Evolutionary conservation across 2,113 vertebrate genomes (phyloP).

Genomic region (Caracal caracal): DNA sequence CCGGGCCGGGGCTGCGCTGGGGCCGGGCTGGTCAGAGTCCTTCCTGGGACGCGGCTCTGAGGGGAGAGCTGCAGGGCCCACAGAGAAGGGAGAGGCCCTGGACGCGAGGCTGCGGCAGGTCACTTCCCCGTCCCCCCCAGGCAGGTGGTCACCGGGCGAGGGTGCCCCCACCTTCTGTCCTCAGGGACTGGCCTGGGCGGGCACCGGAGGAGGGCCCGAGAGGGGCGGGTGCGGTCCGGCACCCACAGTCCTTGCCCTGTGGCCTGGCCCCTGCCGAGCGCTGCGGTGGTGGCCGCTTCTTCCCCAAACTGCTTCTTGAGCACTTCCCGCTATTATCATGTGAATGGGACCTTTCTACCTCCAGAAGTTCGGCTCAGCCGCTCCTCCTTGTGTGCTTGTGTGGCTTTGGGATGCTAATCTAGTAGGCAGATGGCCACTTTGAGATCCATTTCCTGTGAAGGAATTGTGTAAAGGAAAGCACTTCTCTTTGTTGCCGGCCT

Average conservation of each 20-base stretch:
- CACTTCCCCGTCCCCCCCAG: too few relatives aligned
- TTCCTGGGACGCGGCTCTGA: too few relatives aligned
- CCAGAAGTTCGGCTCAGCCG: neutral
- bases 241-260: neutral
- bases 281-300: neutral
- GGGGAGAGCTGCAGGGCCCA: too few relatives aligned
- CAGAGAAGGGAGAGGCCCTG: too few relatives aligned
- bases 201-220: too few relatives aligned
- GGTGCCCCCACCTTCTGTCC: neutral
- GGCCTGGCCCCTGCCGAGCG: neutral
- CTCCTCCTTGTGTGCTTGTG: neutral
- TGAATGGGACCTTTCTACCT: neutral
- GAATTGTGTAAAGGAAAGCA: slow-evolving; percentile 19
- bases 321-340: neutral
- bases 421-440: slow-evolving; percentile 25
- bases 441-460: neutral
- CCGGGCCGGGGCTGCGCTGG: neutral
- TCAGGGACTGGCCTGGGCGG: neutral
- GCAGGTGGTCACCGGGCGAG: neutral
- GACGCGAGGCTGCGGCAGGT: neutral
- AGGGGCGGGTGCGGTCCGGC: neutral
- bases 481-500: slow-evolving; percentile 21
- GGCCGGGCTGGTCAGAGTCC: neutral
- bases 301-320: neutral
- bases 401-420: slow-evolving; percentile 45